Conservation (phyloP, 2,797 vertebrate genomes). For the Notolabrus celidotus region DNA sequence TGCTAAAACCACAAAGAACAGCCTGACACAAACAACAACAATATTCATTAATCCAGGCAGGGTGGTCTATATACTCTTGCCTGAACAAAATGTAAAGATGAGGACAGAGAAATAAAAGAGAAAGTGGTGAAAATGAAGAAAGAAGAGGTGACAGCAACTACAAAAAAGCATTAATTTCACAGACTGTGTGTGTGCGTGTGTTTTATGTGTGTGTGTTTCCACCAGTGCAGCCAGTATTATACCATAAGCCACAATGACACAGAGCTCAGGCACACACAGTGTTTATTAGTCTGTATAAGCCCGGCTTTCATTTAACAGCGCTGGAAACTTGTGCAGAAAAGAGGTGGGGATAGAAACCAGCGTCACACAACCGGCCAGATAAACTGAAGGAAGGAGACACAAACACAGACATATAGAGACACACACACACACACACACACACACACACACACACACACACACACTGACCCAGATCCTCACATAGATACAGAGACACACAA, state of each 20-base stretch:
- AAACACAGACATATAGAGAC: constrained; percentile 36
- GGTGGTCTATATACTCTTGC: constrained; percentile 1
- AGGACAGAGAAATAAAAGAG: background rate
- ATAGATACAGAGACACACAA: constrained; percentile 47
- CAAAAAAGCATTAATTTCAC: constrained; percentile 21
- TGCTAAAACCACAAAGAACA: too few relatives aligned
- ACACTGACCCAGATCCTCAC: constrained; percentile 53
- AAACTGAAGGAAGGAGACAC: constrained; percentile 53
- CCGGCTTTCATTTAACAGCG: constrained; percentile 53
- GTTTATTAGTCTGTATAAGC: constrained; percentile 66
- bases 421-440: background rate
- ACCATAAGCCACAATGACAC: constrained; percentile 61
- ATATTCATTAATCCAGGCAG: too few relatives aligned
- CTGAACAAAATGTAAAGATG: background rate
- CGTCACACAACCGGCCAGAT: constrained; percentile 56
- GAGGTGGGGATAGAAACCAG: constrained; percentile 60
- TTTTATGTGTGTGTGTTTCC: constrained; percentile 46
- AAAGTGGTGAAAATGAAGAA: constrained; percentile 24
- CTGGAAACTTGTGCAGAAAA: constrained; percentile 67
- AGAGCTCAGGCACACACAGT: constrained; percentile 46
- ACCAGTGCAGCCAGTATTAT: constrained; percentile 52
- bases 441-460: constrained; percentile 26
- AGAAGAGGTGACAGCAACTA: constrained; percentile 21
- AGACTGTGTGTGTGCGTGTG: constrained; percentile 19
- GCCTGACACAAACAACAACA: too few relatives aligned